Evolutionary conservation across 2,797 vertebrate genomes (phyloP), one percentile per base, ranked within the genome.

Genomic region (Bradypus variegatus): DNA sequence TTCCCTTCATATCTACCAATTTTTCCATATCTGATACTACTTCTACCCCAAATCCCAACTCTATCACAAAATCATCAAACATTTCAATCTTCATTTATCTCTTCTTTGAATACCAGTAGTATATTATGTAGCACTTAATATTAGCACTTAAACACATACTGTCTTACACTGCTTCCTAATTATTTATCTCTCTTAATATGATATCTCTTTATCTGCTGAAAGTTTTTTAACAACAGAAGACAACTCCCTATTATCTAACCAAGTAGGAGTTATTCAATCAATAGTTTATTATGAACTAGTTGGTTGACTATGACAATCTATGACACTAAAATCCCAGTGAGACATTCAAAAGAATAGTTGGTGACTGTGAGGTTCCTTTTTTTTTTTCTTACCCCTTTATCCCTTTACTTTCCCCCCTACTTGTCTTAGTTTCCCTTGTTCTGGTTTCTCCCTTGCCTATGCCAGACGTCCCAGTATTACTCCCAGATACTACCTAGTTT

Each of bases 21-120:
- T 89, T 89, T 91, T 88, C 70, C 31, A 80, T 41, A 86, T 50
- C 50, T 33, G 67, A 86, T 36, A 93, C 86, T 65, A 73, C 21
- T 73, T 77, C 70, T 64, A 78, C 6, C n/a, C 58, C 16, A 82
- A 64, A 70, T 84, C 23, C 86, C 45, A 86, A 53, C 9, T 94
- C 55, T 86, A 82, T 60, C 65, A 69, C 27, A 91, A 91, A 87
- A 53, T 53, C 25, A n/a, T 14, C 33, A 65, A 78, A 69, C 21
- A 69, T 36, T 84, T 87, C 83, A 65, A 33, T 33, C 31, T 91
- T 79, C 36, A 60, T 36, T 79, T 45, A 33, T 55, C 58, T 8
- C 48, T 73, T 88, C 29, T 80, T 65, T 73, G 33, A 92, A 65
- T 3, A 62, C 48, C 31, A 60, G 25, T 16, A 45, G 38, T n/a